Conservation (phyloP, 2,888 invertebrate species). For the Rhodophaea formosa region DNA sequence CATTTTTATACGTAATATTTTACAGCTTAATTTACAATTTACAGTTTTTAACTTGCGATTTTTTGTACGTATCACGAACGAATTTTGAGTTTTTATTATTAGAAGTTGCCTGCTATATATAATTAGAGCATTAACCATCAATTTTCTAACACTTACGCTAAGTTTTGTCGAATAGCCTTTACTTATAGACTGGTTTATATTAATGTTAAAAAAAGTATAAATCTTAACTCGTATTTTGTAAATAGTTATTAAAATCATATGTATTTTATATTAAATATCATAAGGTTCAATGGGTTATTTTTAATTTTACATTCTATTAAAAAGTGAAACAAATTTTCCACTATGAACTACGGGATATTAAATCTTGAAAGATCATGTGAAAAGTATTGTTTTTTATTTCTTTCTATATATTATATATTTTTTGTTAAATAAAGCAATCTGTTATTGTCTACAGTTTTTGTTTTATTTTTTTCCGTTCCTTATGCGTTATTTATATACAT, state of each 20-base stretch:
- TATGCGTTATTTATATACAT: slow-evolving; percentile 27
- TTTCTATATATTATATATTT: slow-evolving; percentile 80
- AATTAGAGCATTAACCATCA: slow-evolving; percentile 54
- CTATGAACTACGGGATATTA: slow-evolving; percentile 44
- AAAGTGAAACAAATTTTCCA: slow-evolving; percentile 70
- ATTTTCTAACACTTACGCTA: slow-evolving; percentile 75
- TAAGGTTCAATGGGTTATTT: slow-evolving; percentile 79
- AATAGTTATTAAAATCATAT: slow-evolving; percentile 78
- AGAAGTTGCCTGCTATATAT: slow-evolving; percentile 73
- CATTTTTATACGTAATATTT: slow-evolving; percentile 37
- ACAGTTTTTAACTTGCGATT: slow-evolving; percentile 31
- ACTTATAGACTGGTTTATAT: slow-evolving; percentile 79
- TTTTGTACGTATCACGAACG: slow-evolving; percentile 29
- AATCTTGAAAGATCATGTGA: slow-evolving; percentile 60
- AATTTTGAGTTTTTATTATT: slow-evolving; percentile 31
- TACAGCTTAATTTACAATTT: slow-evolving; percentile 28
- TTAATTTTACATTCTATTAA: slow-evolving; percentile 78
- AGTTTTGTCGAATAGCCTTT: slow-evolving; percentile 80
- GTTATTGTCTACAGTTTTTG: slow-evolving; percentile 76
- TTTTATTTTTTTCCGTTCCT: slow-evolving; percentile 64
- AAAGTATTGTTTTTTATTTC: slow-evolving; percentile 68
- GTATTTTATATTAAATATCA: slow-evolving; percentile 79
- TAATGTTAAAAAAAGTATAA: slow-evolving; percentile 75
- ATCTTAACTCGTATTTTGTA: slow-evolving; percentile 80
- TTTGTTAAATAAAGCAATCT: slow-evolving; percentile 82